Conservation (phyloP, 2,113 vertebrate species). For the Acrocephalus arundinaceus region DNA sequence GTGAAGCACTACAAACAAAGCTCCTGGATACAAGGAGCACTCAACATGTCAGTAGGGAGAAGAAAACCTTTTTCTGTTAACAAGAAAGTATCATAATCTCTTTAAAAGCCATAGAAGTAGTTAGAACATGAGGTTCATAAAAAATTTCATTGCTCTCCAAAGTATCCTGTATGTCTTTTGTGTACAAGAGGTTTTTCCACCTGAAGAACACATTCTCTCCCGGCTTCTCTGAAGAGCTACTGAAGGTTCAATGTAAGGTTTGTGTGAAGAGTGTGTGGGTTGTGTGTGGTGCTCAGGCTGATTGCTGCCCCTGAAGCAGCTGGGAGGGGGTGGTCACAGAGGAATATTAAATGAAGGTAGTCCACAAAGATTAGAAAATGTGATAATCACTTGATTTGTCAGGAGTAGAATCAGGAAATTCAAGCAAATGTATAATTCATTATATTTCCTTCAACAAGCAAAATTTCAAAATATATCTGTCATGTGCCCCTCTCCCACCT, state of each 20-base stretch:
- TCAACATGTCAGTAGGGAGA: fast-evolving
- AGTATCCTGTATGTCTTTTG: not conserved
- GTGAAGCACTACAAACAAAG: not conserved
- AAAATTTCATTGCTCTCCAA: not conserved
- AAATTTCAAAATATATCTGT: not conserved
- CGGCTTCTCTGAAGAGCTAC: not conserved
- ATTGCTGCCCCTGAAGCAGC: not conserved
- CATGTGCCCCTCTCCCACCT: not conserved
- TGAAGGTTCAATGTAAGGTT: not conserved
- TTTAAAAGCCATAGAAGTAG: not conserved
- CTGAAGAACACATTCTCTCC: not conserved
- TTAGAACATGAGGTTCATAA: not conserved
- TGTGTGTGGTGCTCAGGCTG: not conserved
- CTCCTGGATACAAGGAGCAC: not conserved
- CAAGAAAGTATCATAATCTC: not conserved
- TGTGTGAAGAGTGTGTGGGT: not conserved
- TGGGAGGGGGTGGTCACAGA: not conserved
- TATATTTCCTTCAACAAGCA: not conserved
- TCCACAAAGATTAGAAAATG: not conserved
- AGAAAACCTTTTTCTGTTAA: not conserved
- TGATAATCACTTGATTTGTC: not conserved
- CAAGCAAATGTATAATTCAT: not conserved
- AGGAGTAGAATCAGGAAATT: not conserved
- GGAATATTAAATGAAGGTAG: not conserved
- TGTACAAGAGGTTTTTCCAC: not conserved